These are phyloP conservation scores for Volucella zonaria DNA, from an alignment of 2,888 invertebrate genomes.

Conservation along the genomic window DNA sequence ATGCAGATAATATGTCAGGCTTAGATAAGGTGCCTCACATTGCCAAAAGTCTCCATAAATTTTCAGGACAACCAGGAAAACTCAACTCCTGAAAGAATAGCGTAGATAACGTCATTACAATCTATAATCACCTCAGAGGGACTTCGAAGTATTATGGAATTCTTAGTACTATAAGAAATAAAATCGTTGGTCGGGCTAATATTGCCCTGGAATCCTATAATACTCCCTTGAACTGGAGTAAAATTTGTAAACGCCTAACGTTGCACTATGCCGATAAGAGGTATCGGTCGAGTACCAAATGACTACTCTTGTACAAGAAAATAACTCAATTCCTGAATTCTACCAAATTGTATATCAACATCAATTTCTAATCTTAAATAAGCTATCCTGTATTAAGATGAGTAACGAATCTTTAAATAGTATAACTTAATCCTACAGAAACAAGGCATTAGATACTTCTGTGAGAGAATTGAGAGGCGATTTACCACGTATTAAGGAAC, in stretches of 20 bases:
- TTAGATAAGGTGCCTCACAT: constrained; percentile 16
- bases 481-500: too few species aligned
- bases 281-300: constrained; percentile 66
- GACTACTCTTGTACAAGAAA: constrained; percentile 54
- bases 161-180: constrained; percentile 4
- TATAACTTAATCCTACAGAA: too few species aligned
- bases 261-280: constrained; percentile 61
- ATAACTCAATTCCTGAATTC: constrained; percentile 65
- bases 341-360: constrained; percentile 32
- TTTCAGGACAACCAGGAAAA: constrained; percentile 41
- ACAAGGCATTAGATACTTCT: too few species aligned
- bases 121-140: constrained; percentile 13
- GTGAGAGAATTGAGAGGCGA: too few species aligned
- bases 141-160: constrained; percentile 30
- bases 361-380: constrained; percentile 36
- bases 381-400: constrained; percentile 44
- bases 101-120: constrained; percentile 15
- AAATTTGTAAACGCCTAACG: constrained; percentile 54
- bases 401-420: not conserved
- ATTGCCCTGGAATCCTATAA: not conserved
- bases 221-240: constrained; percentile 42
- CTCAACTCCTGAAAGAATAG: constrained; percentile 41
- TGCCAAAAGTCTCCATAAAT: constrained; percentile 4
- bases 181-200: constrained; percentile 13
- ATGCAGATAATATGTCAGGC: constrained; percentile 11